Evolutionary conservation across 1,140 invertebrate species (phyloP), one percentile per base, ranked within the genome.

Genomic region (Lepidotrigona ventralis): DNA sequence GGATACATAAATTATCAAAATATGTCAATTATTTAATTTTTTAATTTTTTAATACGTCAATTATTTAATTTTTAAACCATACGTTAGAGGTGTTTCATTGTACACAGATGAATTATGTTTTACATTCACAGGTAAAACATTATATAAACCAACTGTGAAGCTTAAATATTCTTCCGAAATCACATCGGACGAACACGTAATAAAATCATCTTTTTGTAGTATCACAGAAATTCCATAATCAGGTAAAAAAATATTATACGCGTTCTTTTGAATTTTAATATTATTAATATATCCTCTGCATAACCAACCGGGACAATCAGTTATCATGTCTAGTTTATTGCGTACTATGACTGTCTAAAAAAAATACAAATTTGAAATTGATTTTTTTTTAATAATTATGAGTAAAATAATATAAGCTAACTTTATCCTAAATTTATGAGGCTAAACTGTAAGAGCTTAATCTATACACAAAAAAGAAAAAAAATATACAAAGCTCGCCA

Each of bases 151-250:
- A 79, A 92, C 84, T 11, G 84, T 77, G 6, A 33, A 74, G 14
- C 90, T 92, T 54, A 93, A 89, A 83, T 84, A 85, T 53, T 90
- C 68, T 33, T 90, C 88, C 1, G 63, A 11, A 39, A 91, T 76
- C 19, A 71, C 82, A 56, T 84, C 69, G 29, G 76, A 39, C 23
- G 83, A 29, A 73, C 90, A 58, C 12, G 75, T 66, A 1, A 89
- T 79, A 56, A 93, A 90, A 51, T 91, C 85, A 15, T 89, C 53
- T 80, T 71, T 85, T 26, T 75, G 23, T 1, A 91, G 69, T 78
- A 86, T 51, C 29, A 92, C 33, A 0, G 77, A 68, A 63, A 84
- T 83, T 0, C 93, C 93, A 88, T 91, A 90, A 85, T 94, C 93
- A 0, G 89, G 66, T 21, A 94, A 80, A 80, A 93, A 91, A 54